Base-by-base conservation (phyloP, 2,888 invertebrate genomes). In the Pandemis heparana region DNA sequence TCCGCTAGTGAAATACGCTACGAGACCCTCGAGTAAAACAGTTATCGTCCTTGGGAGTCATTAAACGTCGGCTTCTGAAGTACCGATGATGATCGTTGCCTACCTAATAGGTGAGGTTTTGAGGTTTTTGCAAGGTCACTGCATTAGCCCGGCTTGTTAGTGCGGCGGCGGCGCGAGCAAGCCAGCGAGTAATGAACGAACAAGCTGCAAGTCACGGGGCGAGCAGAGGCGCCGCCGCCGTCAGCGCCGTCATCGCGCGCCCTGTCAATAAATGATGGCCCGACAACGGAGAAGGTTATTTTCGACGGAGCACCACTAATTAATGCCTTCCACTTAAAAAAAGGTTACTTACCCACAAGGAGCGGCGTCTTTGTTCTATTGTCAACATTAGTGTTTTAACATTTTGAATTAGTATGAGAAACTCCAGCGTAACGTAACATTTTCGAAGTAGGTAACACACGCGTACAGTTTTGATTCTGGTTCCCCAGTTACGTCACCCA, bases 101-200 rank as follows among this genome's bases (percentile, higher is more conserved):
- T 82, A 56, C 12, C 12, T 56, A 56, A 56, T 41, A 79, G 64
- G 65, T 18, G 51, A 8, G 67, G 79, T 78, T 78, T 76, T 78
- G 80, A 82, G 83, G 81, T 82, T 90, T 94, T 92, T 91, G 93
- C 94, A 92, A 94, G 85, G 85, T 94, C 94, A 94, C 89, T 92
- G 94, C 92, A 93, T 94, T 94, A 93, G 90, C 92, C 85, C 80
- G 89, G 92, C 94, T 94, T 93, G 94, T 94, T 94, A 94, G 93
- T 91, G 88, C 79, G 78, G 81, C 81, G 79, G 76, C 76, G 81
- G 80, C 81, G 83, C 84, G 82, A 7, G 48, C 14, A 82, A 3
- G 83, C 81, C 23, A 74, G 71, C 76, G 77, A 86, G 90, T 93
- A 93, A 92, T 93, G 92, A 94, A 91, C 65, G 74, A 89, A 87